These are phyloP conservation scores for Neoscelio sp. DNA, from an alignment of 2,888 invertebrate genomes.

Conservation along the genomic window DNA sequence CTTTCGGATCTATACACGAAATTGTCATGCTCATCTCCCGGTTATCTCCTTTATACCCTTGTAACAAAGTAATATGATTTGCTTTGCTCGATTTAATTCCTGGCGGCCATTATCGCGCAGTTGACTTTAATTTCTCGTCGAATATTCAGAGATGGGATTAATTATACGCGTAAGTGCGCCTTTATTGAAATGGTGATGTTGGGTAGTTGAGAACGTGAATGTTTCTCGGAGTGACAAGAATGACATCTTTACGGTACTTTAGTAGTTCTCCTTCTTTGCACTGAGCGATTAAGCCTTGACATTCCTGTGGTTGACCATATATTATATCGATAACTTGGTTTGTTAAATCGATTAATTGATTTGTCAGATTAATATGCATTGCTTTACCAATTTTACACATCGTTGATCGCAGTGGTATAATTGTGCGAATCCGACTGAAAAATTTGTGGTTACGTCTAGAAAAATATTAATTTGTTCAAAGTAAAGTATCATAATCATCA, in stretches of 20 bases:
- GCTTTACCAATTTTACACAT: constrained; percentile 19
- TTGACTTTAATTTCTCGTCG: constrained; percentile 54
- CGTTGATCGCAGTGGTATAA: constrained; percentile 24
- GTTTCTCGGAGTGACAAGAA: constrained; percentile 11
- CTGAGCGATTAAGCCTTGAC: constrained; percentile 9
- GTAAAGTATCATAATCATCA: constrained; percentile 12
- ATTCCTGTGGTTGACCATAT: constrained; percentile 39
- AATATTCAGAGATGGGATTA: constrained; percentile 56
- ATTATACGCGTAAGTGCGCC: constrained; percentile 50
- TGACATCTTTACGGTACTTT: constrained; percentile 28
- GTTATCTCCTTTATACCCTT: constrained; percentile 44
- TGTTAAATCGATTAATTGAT: constrained; percentile 38
- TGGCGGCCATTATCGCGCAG: constrained; percentile 41
- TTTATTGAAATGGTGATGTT: constrained; percentile 49
- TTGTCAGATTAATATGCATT: constrained; percentile 28
- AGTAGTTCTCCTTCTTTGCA: constrained; percentile 10
- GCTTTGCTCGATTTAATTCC: constrained; percentile 54
- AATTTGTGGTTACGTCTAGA: constrained; percentile 10
- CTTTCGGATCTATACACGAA: constrained; percentile 42
- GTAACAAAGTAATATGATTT: constrained; percentile 50
- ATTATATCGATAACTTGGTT: constrained; percentile 39
- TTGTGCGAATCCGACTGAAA: constrained; percentile 21
- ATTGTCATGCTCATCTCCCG: constrained; percentile 38
- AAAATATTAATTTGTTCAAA: constrained; percentile 9
- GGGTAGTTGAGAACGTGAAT: constrained; percentile 12